Base-by-base conservation (phyloP, 2,113 vertebrate genomes). In the Saccopteryx bilineata region DNA sequence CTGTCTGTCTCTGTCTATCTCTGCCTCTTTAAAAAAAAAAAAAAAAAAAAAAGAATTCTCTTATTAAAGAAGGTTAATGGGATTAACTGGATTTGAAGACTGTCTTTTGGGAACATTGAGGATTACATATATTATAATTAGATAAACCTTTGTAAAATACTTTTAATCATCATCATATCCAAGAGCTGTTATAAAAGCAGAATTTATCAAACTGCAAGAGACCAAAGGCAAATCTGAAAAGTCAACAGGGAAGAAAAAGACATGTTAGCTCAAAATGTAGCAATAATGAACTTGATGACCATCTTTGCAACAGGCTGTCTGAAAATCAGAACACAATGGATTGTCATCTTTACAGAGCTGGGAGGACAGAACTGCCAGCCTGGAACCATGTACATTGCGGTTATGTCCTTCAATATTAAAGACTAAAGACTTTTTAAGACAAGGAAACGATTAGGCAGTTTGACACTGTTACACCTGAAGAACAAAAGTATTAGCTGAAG, bases 81-180 rank as follows among this genome's bases (percentile, higher is more conserved):
- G 50, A 69, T 92, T 96, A 87, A 90, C 46, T 87, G 48, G 7
- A 60, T 65, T 94, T 90, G 63, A 87, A 79, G 7, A 72, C 52
- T 84, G 50, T 66, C 72, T 85, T 24, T 85, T 85, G 79, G 72
- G 54, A 88, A 80, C 13, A 19, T 54, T 79, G 58, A 96, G 50
- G 48, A 78, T 80, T 87, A 87, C 10, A 94, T 69, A 26, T n/a
- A 84, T 56, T 94, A 28, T 1, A 93, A 81, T 80, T 71, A 84
- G 31, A 33, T 69, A 90, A 94, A 84, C 8, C 60, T 56, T 83
- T 56, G 83, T 83, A 60, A 95, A 85, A 72, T 92, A 39, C 28
- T 58, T 88, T 96, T 80, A 80, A 90, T 80, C 10, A 65, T 80
- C 12, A 93, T 80, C 46, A 75, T 68, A 33, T 46, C 75, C 75